phyloP scores from a whole-genome alignment of 2,888 invertebrate species.

The Perizoma affinitatum region DNA sequence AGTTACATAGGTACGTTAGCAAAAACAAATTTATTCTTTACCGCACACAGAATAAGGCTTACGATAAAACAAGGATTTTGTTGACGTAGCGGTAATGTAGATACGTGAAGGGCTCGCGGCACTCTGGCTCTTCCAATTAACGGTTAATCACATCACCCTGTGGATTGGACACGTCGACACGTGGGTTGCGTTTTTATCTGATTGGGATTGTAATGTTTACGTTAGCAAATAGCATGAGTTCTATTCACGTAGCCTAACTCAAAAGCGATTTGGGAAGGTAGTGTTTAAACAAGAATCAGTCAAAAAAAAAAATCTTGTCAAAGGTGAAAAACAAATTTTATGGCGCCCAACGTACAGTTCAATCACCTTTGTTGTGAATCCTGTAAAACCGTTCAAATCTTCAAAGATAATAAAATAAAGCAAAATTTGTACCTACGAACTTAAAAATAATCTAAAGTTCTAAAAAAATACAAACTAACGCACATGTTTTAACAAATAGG shows the following conservation, averaged over 20 bases:
- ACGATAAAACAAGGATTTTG: slow-evolving; percentile 18
- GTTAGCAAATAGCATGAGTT: slow-evolving; percentile 16
- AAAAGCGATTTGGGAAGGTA: neutral
- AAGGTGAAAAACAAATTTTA: too few relatives aligned
- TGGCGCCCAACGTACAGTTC: too few relatives aligned
- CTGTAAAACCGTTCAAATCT: too few relatives aligned
- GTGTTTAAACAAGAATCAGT: too few relatives aligned
- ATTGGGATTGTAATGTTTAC: slow-evolving; percentile 33
- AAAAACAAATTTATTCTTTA: slow-evolving; percentile 15
- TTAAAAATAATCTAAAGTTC: too few relatives aligned
- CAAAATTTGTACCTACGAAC: too few relatives aligned
- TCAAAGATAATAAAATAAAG: too few relatives aligned
- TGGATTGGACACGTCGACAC: slow-evolving; percentile 41
- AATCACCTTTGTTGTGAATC: too few relatives aligned
- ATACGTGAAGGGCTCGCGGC: slow-evolving; percentile 40
- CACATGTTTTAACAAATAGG: too few relatives aligned
- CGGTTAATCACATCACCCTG: slow-evolving; percentile 52
- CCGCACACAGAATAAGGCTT: slow-evolving; percentile 17
- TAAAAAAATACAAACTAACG: too few relatives aligned
- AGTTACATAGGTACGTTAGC: slow-evolving; percentile 14
- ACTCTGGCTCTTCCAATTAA: slow-evolving; percentile 54
- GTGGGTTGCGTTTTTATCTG: slow-evolving; percentile 42
- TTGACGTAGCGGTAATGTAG: slow-evolving; percentile 16
- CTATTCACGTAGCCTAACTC: neutral
- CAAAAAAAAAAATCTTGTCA: too few relatives aligned